Evolutionary conservation across 2,888 invertebrate species (phyloP).

Genomic region (Drosophila histrio): DNA sequence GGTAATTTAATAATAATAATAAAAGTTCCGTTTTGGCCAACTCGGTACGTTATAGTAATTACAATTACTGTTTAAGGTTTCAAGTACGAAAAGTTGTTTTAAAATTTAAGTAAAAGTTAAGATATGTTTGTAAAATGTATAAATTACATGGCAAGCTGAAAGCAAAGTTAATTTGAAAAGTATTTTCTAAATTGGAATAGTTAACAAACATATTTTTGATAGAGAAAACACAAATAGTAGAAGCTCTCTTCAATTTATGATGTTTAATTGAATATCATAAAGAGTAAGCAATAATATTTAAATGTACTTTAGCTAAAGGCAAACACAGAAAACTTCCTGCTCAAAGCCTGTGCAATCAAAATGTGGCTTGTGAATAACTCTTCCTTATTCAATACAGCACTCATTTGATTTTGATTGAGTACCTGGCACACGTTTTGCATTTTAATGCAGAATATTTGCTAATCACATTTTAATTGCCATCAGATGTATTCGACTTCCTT

Average conservation of each 20-base stretch:
- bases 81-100: neutral
- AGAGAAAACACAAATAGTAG: neutral
- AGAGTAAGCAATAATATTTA: neutral
- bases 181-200: neutral
- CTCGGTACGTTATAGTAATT: constrained; percentile 5
- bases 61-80: neutral
- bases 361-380: constrained; percentile 2
- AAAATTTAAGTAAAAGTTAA: neutral
- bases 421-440: constrained; percentile 27
- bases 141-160: neutral
- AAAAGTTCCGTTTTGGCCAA: constrained; percentile 34
- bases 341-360: neutral
- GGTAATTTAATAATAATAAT: constrained; percentile 22
- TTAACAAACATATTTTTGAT: neutral
- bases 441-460: constrained; percentile 32
- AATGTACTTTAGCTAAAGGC: neutral
- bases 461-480: constrained; percentile 51
- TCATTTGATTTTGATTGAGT: constrained; percentile 20
- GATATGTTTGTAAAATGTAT: neutral
- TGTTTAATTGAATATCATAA: neutral
- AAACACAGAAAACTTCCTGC: neutral
- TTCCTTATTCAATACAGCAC: constrained; percentile 19
- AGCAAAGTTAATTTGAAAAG: neutral
- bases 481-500: constrained; percentile 24
- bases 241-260: neutral